A percentile compares a stretch with the other conserved stretches of the same genome.
These are phyloP conservation scores for Nudaria mundana DNA, from an alignment of 2,888 invertebrate genomes.

Conservation along the genomic window DNA sequence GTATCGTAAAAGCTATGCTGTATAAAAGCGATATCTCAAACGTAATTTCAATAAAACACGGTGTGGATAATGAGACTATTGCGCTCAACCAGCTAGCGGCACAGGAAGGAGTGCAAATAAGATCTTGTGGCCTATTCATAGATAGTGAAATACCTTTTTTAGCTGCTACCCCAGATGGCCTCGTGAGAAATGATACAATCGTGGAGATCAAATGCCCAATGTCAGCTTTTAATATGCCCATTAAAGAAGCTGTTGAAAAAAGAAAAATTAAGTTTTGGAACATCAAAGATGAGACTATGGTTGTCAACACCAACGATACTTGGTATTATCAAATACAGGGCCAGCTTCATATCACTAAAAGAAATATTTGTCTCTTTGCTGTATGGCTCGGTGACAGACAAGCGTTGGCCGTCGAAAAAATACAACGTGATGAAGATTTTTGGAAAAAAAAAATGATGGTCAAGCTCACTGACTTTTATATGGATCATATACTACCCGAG, in stretches of 20 bases:
- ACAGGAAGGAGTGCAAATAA: not conserved
- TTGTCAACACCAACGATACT: not conserved
- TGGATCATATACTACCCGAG: not conserved
- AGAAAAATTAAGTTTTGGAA: not conserved
- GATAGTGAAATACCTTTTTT: too few relatives aligned
- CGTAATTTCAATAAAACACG: not conserved
- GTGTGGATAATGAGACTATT: not conserved
- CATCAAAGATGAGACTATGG: not conserved
- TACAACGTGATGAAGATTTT: not conserved
- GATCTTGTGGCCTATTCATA: too few relatives aligned
- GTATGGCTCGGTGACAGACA: not conserved
- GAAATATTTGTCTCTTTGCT: not conserved
- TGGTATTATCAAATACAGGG: conserved; percentile 3
- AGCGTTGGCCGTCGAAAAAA: not conserved
- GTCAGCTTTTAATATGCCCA: conserved; percentile 1
- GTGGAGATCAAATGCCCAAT: not conserved
- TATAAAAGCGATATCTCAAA: not conserved
- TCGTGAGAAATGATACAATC: conserved; percentile 1
- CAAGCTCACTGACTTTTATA: not conserved
- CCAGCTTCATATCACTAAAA: not conserved
- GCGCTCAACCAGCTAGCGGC: conserved; percentile 1
- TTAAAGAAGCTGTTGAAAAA: not conserved
- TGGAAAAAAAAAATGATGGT: not conserved
- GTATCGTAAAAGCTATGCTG: not conserved
- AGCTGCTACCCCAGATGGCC: conserved; percentile 2